A percentile compares a stretch with the other conserved stretches of the same genome.
phyloP scores from a whole-genome alignment of 2,888 invertebrate genomes.

The Drosophila yooni region DNA sequence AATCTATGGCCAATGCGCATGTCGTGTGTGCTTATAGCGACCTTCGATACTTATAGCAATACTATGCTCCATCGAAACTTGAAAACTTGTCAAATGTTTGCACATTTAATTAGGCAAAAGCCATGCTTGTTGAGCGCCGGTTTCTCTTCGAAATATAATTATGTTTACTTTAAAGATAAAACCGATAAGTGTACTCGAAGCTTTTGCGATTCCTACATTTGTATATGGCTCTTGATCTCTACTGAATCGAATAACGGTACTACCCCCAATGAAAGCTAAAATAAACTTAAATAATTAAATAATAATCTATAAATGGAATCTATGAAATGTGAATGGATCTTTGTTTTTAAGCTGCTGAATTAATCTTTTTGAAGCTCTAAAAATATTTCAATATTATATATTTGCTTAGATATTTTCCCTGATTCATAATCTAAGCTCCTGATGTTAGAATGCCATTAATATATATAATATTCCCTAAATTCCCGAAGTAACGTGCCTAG shows the following conservation, averaged over 20 bases:
- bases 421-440: not conserved
- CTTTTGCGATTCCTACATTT: not conserved
- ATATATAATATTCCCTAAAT: not conserved
- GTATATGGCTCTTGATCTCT: not conserved
- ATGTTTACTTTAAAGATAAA: not conserved
- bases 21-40: conserved; percentile 7
- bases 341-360: not conserved
- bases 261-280: not conserved
- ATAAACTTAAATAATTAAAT: not conserved
- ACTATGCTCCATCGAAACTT: conserved; percentile 15
- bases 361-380: not conserved
- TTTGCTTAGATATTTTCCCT: not conserved
- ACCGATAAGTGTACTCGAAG: not conserved
- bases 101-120: conserved; percentile 38
- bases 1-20: conserved; percentile 39
- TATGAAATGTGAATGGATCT: no score
- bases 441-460: not conserved
- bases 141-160: conserved; percentile 1
- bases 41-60: conserved; percentile 22
- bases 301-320: not conserved
- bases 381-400: not conserved
- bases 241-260: not conserved
- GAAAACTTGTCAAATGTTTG: conserved; percentile 36
- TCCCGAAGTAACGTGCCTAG: not conserved
- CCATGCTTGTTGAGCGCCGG: conserved; percentile 12